Evolutionary conservation across 2,113 vertebrate species (phyloP), one percentile per base, ranked within the genome.

Genomic region (Ovis canadensis): DNA sequence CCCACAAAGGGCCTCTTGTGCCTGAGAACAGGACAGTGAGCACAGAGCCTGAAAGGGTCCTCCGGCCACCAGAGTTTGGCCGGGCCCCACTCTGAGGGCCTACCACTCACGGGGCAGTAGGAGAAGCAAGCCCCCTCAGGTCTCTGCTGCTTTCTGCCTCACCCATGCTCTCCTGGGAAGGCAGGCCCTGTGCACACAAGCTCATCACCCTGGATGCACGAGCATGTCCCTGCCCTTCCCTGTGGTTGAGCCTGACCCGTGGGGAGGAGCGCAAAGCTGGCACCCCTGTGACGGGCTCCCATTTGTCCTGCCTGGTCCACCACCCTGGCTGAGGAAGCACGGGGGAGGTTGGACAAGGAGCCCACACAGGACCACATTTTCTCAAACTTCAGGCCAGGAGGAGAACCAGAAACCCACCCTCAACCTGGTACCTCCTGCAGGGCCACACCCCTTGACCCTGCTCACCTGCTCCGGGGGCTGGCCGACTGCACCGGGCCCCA

Each of bases 1-100:
- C 67, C 81, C 97, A 99, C 98, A 99, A 98, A 99, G 98, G 84
- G 97, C 91, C 98, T 96, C 97, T 98, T 98, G 97, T 98, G 86
- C 88, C 94, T 6, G 48, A 81, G 97, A 98, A 96, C 98, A 94
- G 98, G 98, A 98, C 97, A 98, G 50, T 84, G 97, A 95, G 98
- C 98, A 98, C 98, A 98, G 98, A 98, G 95, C 81, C 97, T 98
- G 98, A 98, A 98, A 21, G 95, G 94, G 98, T 96, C 97, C 98
- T 97, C 96, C 95, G 97, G 98, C 97, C 96, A 95, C 97, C 89
- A 94, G 67, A 98, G 52, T 91, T 33, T 60, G 14, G 96, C 67
- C 77, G 71, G 95, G 84, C 48, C 80, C 88, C 57, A 77, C 94
- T 96, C 62, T 3, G 87, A 90, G 96, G 96, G 93, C 90, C 67